phyloP scores from a whole-genome alignment of 1,140 invertebrate genomes.

The Orussus abietinus region DNA sequence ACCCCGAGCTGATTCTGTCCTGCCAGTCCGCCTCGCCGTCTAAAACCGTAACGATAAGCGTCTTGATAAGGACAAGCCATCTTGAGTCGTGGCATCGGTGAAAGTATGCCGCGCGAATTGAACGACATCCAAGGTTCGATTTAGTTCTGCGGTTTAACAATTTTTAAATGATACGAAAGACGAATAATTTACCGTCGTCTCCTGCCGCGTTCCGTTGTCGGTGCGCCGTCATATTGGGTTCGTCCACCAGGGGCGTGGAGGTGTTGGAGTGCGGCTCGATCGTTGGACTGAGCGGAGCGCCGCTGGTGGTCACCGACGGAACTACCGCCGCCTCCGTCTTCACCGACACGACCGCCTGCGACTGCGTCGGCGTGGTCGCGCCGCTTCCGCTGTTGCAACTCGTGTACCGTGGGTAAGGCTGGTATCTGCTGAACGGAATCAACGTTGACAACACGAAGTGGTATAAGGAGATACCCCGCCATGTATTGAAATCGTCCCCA shows the following conservation, averaged over 20 bases:
- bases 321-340: conserved; percentile 44
- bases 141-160: no score
- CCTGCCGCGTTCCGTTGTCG: conserved; percentile 43
- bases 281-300: conserved; percentile 46
- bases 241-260: conserved; percentile 61
- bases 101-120: no score
- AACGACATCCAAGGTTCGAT: no score
- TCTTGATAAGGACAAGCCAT: no score
- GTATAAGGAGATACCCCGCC: no score
- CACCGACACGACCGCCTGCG: conserved; percentile 31
- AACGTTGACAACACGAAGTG: no score
- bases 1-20: conserved; percentile 79
- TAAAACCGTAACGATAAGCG: conserved; percentile 27
- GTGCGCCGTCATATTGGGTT: conserved; percentile 49
- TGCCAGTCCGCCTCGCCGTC: conserved; percentile 73
- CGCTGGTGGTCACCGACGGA: conserved; percentile 48
- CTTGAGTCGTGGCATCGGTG: no score
- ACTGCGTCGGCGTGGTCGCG: conserved; percentile 33
- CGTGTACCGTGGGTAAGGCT: conserved; percentile 43
- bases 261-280: conserved; percentile 61
- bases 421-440: no score
- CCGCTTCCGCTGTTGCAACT: conserved; percentile 28
- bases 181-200: conserved; percentile 44
- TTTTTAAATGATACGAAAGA: no score
- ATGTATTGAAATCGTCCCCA: no score